Evolutionary conservation across 2,888 invertebrate species (phyloP), one percentile per base, ranked within the genome.

Genomic region (Epirrhoe tristata): DNA sequence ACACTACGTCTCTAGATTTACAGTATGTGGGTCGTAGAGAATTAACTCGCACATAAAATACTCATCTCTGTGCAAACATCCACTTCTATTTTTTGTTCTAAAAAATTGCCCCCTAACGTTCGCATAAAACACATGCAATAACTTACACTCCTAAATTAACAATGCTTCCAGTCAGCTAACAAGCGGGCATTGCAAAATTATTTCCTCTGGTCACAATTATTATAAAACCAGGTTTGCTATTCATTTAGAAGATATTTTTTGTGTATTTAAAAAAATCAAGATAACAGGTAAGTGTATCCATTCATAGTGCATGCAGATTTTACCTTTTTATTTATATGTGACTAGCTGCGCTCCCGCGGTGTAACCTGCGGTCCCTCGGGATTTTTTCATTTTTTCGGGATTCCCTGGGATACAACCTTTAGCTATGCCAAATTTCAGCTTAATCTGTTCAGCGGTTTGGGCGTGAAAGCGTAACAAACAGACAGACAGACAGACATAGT

Each of bases 171-270:
- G 81, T 78, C 79, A 82, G 82, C 83, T 87, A 86, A 85, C 85
- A 87, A 83, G 70, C 81, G 81, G 80, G 77, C 81, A 79, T 85
- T 83, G 80, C 82, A 80, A 86, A 90, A 90, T 86, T 89, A 87
- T 88, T 87, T 87, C 81, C 82, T 77, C 80, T 77, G 71, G 46
- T 52, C 16, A 10, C 6, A 59, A 31, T 63, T 36, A 59, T 56
- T 48, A 12, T 31, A 48, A 56, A 63, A 63, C 8, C 58, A 5
- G 58, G 34, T 14, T 51, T 36, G 3, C 16, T 16, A 6, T 14
- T 12, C 6, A 14, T 39, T 10, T 39, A 39, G 8, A 3, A 39
- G 8, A 8, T 39, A 39, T 24, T 24, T 24, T 24, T 24, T 24
- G 24, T n/a, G n/a, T n/a, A n/a, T n/a, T n/a, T n/a, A n/a, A n/a